These are phyloP conservation scores for Acanthosepion pharaonis DNA, from an alignment of 2,888 invertebrate genomes.

Conservation along the genomic window DNA sequence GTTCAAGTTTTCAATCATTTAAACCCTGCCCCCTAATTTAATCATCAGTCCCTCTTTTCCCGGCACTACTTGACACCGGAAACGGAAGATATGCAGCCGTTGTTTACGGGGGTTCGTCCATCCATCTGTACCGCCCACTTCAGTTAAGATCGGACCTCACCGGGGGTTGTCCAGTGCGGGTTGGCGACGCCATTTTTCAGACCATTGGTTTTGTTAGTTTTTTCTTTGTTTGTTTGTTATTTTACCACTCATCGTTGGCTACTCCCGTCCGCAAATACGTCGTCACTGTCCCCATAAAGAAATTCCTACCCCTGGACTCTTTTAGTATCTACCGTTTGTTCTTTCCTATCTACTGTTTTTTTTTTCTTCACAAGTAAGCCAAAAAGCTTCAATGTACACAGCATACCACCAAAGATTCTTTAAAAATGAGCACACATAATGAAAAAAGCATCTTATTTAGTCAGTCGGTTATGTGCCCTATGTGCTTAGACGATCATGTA, in stretches of 20 bases:
- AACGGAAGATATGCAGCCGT: neutral
- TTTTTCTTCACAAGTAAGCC: too few relatives aligned
- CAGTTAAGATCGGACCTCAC: neutral
- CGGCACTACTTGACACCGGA: neutral
- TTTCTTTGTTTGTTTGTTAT: neutral
- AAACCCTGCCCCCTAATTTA: neutral
- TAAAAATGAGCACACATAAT: too few relatives aligned
- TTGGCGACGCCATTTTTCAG: neutral
- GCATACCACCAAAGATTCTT: too few relatives aligned
- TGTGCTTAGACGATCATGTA: too few relatives aligned
- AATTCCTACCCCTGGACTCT: neutral
- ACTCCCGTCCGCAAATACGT: neutral
- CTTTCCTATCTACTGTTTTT: too few relatives aligned
- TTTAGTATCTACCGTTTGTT: too few relatives aligned
- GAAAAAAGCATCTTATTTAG: too few relatives aligned
- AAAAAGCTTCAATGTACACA: too few relatives aligned
- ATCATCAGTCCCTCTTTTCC: neutral
- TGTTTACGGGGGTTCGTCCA: constrained; percentile 33
- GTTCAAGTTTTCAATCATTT: constrained; percentile 9
- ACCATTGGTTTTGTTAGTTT: neutral
- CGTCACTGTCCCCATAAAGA: neutral
- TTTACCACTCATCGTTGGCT: neutral
- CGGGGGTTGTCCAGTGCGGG: neutral
- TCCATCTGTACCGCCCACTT: constrained; percentile 2
- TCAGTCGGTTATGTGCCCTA: too few relatives aligned